Percentiles rank a stretch among this genome's conserved stretches.
phyloP scores from a whole-genome alignment of 2,113 vertebrate species.

The Typhlomys cinereus region DNA sequence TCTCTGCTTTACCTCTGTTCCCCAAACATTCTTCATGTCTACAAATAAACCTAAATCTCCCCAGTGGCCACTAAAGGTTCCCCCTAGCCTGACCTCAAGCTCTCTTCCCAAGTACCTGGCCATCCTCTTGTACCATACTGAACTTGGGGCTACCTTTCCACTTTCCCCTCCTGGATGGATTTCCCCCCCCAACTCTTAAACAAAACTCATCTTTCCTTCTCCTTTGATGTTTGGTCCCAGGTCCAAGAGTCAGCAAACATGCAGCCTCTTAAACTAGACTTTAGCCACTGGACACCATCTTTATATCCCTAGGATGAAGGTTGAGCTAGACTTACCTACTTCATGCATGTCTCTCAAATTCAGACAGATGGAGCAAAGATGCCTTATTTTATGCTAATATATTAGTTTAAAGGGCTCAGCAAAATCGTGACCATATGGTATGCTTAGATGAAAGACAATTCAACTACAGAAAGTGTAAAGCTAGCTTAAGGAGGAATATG shows the following conservation, averaged over 20 bases:
- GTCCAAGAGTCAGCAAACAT: not conserved
- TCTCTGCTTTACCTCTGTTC: not conserved
- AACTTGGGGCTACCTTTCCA: not conserved
- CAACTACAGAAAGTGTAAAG: not conserved
- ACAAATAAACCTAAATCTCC: not conserved
- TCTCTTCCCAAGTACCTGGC: not conserved
- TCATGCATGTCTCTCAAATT: not conserved
- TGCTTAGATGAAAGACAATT: not conserved
- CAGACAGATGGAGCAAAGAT: not conserved
- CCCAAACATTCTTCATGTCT: not conserved
- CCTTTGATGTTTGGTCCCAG: not conserved
- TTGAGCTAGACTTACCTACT: not conserved
- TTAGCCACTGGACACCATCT: not conserved
- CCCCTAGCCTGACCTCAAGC: not conserved
- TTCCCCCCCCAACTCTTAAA: not conserved
- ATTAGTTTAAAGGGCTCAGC: not conserved
- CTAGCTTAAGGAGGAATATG: not conserved
- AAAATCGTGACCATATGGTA: not conserved
- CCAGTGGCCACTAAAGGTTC: not conserved
- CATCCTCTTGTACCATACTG: not conserved
- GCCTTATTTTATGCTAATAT: not conserved
- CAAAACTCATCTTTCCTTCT: not conserved
- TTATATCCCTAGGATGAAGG: too few species aligned
- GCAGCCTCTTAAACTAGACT: accelerated
- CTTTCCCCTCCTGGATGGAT: not conserved